These are phyloP conservation scores for Bostrychus sinensis DNA, from an alignment of 2,113 vertebrate genomes.

Conservation along the genomic window DNA sequence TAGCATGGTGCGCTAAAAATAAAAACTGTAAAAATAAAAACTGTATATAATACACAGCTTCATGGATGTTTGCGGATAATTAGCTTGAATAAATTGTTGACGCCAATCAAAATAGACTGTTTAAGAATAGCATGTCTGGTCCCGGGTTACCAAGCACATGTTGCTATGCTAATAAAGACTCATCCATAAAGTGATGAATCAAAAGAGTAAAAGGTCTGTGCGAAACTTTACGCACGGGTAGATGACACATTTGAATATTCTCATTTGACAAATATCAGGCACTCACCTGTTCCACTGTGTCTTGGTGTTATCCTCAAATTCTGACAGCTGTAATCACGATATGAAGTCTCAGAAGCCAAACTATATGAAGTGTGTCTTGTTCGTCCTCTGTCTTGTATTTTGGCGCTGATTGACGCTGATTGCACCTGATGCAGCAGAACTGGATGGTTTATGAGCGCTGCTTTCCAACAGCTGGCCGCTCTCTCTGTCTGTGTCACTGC, in stretches of 20 bases:
- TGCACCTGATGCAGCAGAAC: constrained; percentile 62
- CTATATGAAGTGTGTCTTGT: neutral
- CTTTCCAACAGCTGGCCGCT: constrained; percentile 69
- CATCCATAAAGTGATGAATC: constrained; percentile 28
- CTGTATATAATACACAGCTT: constrained; percentile 33
- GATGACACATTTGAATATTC: neutral
- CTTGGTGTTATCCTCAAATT: constrained; percentile 12
- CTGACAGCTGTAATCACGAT: neutral
- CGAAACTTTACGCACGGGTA: constrained; percentile 2
- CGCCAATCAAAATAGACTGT: constrained; percentile 58
- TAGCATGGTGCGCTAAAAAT: constrained; percentile 22
- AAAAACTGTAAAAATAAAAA: constrained; percentile 49
- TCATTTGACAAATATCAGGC: constrained; percentile 8
- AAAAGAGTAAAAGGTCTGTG: constrained; percentile 49
- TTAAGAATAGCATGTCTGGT: constrained; percentile 68
- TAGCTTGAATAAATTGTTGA: constrained; percentile 57
- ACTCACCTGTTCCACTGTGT: constrained; percentile 58
- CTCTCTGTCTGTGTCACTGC: constrained; percentile 34
- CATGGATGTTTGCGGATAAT: constrained; percentile 43
- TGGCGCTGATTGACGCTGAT: constrained; percentile 25
- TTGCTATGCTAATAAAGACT: constrained; percentile 60
- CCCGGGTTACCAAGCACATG: constrained; percentile 61
- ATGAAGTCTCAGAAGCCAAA: neutral
- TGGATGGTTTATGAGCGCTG: constrained; percentile 57
- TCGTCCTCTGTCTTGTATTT: neutral